Base-by-base conservation (phyloP, 2,888 invertebrate species). In the Mythimna vitellina region DNA sequence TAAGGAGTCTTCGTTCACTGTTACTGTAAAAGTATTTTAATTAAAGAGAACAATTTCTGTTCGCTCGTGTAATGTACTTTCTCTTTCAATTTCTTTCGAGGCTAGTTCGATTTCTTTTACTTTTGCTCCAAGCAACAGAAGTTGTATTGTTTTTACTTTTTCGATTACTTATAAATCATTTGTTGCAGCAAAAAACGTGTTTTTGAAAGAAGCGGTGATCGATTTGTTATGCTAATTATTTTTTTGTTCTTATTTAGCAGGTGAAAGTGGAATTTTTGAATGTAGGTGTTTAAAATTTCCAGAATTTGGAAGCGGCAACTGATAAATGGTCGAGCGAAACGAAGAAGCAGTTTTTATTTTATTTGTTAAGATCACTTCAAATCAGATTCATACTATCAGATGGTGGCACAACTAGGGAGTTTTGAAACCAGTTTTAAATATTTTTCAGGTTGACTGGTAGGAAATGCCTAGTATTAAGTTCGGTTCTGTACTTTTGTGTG, bases 41-140 rank as follows among this genome's bases (percentile, higher is more conserved):
- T 89, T 87, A 89, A 88, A 89, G 84, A 76, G 81, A 82, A 81
- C 86, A 83, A 86, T 87, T 85, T 85, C 79, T 81, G 77, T 79
- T 85, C 85, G 58, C 56, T 84, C 83, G 73, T 81, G 85, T 86
- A 87, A 88, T 87, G 85, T 86, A 89, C 89, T 89, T 90, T 91
- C 89, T 83, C 85, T 80, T 86, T 88, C 85, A 84, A 80, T 87
- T 87, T 82, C 85, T 89, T 89, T 86, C 71, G 81, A 83, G 78
- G 80, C 85, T 88, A 88, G 86, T 88, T 87, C 86, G 78, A 90
- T 88, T 81, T 85, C 87, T 90, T 89, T 89, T 89, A 89, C 88
- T 88, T 90, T 86, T 86, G 85, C 83, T 86, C 69, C 66, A 46
- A 83, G 82, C 84, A 82, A 77, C 86, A 88, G 84, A 76, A 73